Base-by-base conservation (phyloP, 2,113 vertebrate genomes). In the Cnemophilus loriae region DNA sequence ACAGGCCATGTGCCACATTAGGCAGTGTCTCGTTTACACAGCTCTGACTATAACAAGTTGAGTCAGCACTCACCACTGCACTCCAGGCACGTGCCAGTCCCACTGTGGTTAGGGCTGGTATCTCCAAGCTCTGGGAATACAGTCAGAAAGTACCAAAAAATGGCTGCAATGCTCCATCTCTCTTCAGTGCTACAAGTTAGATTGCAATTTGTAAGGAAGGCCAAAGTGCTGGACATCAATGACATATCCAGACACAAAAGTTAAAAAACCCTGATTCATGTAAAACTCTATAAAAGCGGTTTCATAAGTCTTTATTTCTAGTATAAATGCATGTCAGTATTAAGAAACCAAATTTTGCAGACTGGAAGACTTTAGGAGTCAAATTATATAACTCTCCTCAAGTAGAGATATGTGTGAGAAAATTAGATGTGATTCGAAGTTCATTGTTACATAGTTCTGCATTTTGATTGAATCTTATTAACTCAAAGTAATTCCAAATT, bases 61-160 rank as follows among this genome's bases (percentile, higher is more conserved):
- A 80, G 39, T 1, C 35, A 55, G 18, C 28, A 11, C 59, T n/a
- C 10, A 30, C 5, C 64, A 17, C 50, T 57, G 64, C 28, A 19
- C 14, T 13, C 20, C 37, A 49, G 2, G 0, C 6, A 1, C 0
- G 1, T 35, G 16, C 19, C 75, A 55, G 28, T 35, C 21, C 42
- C 0, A 0, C 5, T 20, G 9, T 1, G 8, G 7, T 6, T 24
- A 49, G 18, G 10, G 14, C 24, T 64, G 26, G 11, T 24, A 14
- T 64, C 27, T 56, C 44, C 32, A 22, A 39, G 11, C 28, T 73
- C 37, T 39, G 11, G 7, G 37, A 61, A 37, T 24, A 16, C 0
- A 42, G 23, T 24, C 28, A 83, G 4, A 46, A 37, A 69, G 9
- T 1, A 57, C 10, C 28, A 61, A 74, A 9, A 86, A 82, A 50